Conservation (phyloP, 1,140 invertebrate species). For the Lepidotrigona ventralis region DNA sequence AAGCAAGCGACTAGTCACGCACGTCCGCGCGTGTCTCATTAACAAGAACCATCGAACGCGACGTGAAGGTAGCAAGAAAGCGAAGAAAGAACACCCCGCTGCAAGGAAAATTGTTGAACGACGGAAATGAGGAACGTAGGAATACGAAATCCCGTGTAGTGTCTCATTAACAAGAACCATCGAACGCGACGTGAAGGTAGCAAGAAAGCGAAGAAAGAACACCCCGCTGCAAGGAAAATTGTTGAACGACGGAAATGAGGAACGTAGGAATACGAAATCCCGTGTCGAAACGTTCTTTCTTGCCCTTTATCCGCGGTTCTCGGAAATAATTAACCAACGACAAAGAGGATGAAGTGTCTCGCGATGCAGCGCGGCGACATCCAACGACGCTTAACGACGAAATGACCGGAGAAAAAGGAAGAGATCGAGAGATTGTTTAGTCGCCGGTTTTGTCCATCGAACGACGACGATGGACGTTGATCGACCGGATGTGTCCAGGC, state of each 20-base stretch:
- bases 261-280: slow-evolving; percentile 15
- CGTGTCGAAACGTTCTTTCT: slow-evolving; percentile 14
- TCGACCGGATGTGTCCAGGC: too few species aligned
- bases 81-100: slow-evolving; percentile 14
- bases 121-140: slow-evolving; percentile 2
- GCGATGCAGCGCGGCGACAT: slow-evolving; percentile 65
- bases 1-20: slow-evolving; percentile 5
- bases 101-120: not conserved
- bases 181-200: not conserved
- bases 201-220: slow-evolving; percentile 17
- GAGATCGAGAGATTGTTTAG: slow-evolving; percentile 60
- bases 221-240: not conserved
- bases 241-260: slow-evolving; percentile 4
- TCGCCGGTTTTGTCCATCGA: slow-evolving; percentile 43
- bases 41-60: not conserved
- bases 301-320: slow-evolving; percentile 25
- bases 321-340: slow-evolving; percentile 56
- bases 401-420: slow-evolving; percentile 59
- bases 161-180: not conserved
- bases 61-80: not conserved
- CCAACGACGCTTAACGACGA: slow-evolving; percentile 49
- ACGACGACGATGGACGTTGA: slow-evolving; percentile 42
- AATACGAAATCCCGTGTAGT: slow-evolving; percentile 32
- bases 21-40: slow-evolving; percentile 2
- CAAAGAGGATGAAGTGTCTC: slow-evolving; percentile 56